Evolutionary conservation across 2,888 invertebrate genomes (phyloP), one percentile per base, ranked within the genome.

Genomic region (Synergus gifuensis): DNA sequence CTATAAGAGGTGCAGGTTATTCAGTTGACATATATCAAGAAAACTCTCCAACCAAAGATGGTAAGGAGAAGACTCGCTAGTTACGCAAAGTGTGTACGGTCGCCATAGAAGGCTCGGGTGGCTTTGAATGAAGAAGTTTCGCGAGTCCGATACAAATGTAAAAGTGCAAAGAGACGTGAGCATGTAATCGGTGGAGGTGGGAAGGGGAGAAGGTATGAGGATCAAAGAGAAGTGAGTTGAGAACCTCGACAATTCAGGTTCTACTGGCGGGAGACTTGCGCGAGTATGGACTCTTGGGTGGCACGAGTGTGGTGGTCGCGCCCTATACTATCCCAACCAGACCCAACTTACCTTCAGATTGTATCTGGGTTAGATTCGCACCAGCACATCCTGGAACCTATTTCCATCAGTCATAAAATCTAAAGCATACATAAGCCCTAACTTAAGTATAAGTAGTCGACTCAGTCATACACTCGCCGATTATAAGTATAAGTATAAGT

Each of bases 161-260:
- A 54, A 54, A 42, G 5, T 63, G 77, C 62, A 14, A 81, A 64
- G 76, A 76, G 49, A 78, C 79, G 60, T 63, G 64, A 64, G 79
- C 60, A 60, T 67, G 58, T 77, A 64, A n/a, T 54, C n/a, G 8
- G 54, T 8, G 5, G 54, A n/a, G 2, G 54, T 8, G 16, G 54
- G 54, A 54, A n/a, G 78, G 62, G 63, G 49, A 81, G 76, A 78
- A 36, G 76, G 36, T 36, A 36, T 36, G 36, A 36, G 36, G 36
- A 36, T 36, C 36, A 82, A 84, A n/a, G 78, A 69, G 78, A 69
- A 79, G 84, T 84, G 79, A 86, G 87, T 90, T 91, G 91, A 91
- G 91, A 91, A 91, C 90, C 91, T 83, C 86, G 81, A 85, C 87
- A 87, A 90, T 91, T 91, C 91, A 91, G 90, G 91, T 91, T 91